Base-by-base conservation (phyloP, 1,140 invertebrate species). In the Ceratosolen solmsi region DNA sequence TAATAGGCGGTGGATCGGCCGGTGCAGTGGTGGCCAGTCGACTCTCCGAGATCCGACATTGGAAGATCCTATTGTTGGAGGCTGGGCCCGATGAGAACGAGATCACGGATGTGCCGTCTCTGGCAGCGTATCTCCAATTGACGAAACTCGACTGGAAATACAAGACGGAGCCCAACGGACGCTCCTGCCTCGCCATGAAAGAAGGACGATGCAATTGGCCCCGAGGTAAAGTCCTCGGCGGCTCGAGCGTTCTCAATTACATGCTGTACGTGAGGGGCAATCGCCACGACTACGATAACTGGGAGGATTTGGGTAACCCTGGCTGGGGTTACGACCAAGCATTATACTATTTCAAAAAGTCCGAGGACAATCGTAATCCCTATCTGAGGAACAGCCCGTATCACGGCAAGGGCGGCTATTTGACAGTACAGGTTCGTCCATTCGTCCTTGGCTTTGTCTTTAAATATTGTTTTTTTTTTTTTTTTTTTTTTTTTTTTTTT, bases 231-330 rank as follows among this genome's bases (percentile, higher is more conserved):
- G 95, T 97, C 0, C 90, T 97, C 0, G 98, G 98, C 2, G 98
- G 98, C 0, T 97, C 96, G 0, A 96, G 96, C 65, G 96, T 97
- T 0, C 92, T 99, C 0, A 99, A 99, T 88, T 98, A 98, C 85
- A 98, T 99, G 98, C 93, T 98, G 0, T 99, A 99, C 89, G 96
- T 98, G 0, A 92, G 98, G 83, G 98, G 96, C 68, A 96, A 95
- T 90, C 93, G 92, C 84, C 91, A 93, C 49, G 98, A 99, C 87
- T 99, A 97, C 87, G 96, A 99, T 87, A 92, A 95, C 41, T 99
- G 98, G 98, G 96, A 97, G 81, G 93, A 94, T 17, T 86, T 95
- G 36, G 98, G 98, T 0, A 97, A 98, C 87, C 92, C 94, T 0
- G 95, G 96, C 13, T 99, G 98, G 98, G 95, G 95, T 1, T 99